Base-by-base conservation (phyloP, 1,140 invertebrate genomes). In the Drosophila triauraria region DNA sequence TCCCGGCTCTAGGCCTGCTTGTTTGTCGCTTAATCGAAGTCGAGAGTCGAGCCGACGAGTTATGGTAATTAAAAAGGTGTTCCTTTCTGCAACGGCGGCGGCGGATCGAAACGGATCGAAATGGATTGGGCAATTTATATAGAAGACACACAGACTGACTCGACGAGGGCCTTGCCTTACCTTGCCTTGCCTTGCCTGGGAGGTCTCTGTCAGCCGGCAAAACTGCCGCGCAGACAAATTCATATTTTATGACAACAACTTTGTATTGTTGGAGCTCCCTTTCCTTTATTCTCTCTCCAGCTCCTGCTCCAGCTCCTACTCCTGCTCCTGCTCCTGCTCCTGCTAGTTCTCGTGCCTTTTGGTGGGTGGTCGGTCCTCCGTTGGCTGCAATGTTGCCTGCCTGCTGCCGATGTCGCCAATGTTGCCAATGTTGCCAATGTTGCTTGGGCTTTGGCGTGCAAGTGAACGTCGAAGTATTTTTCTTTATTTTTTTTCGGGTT, bases 51-150 rank as follows among this genome's bases (percentile, higher is more conserved):
- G 86, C 59, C 80, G 84, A 84, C 85, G 82, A 90, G 85, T 90
- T 90, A 90, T 90, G 85, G 85, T 90, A 90, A 90, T 90, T 90
- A 90, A 90, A 90, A 90, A 90, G 85, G 85, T 90, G 85, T 90
- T 90, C 85, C 81, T 90, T 80, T 63, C 74, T 70, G 78, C 84
- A 80, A 80, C 81, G 65, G 62, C 27, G 68, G 62, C 53, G 54
- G 17, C 63, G 48, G 30, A 70, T 53, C 63, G 68, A 69, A 69
- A 44, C 38, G 63, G 38, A 68, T 70, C 59, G 61, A 65, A 65
- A 69, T 71, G 69, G 65, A 40, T 69, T 69, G 46, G 46, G 63
- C 42, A 27, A 64, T 64, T 35, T 32, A 64, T 56, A 25, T 61
- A 44, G 1, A 30, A 30, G 27, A 30, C 27, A 27, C 4, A 27